phyloP scores from a whole-genome alignment of 2,113 vertebrate species.

The Rhea americana region DNA sequence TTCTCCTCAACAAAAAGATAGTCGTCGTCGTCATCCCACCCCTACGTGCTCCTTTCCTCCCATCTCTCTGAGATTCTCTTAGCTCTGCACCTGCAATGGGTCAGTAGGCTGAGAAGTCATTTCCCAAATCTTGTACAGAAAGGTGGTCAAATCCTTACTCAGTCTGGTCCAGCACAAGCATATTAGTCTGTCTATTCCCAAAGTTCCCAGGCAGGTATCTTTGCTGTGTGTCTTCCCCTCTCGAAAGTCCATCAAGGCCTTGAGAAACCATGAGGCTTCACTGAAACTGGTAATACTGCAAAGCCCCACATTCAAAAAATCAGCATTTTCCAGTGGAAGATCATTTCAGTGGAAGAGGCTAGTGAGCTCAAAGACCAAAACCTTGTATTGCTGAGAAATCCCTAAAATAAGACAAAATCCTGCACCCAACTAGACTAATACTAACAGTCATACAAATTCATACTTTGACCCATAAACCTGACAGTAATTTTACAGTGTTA shows the following conservation, averaged over 20 bases:
- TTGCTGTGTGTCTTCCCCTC: background rate
- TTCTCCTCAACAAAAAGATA: background rate
- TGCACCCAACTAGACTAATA: background rate
- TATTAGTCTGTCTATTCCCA: rapidly evolving
- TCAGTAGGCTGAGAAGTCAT: background rate
- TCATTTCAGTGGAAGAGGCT: background rate
- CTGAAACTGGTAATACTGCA: background rate
- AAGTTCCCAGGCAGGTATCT: background rate
- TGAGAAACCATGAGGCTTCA: background rate
- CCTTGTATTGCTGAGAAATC: background rate
- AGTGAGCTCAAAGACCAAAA: background rate
- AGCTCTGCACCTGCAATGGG: background rate
- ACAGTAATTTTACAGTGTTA: background rate
- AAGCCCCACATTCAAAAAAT: background rate
- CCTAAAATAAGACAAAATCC: background rate
- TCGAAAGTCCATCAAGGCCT: background rate
- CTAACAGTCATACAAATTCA: rapidly evolving
- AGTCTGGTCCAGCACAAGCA: background rate
- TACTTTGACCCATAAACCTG: background rate
- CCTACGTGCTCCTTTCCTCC: background rate
- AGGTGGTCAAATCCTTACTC: background rate
- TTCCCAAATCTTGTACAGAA: background rate
- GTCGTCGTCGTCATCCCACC: background rate
- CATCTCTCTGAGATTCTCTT: background rate
- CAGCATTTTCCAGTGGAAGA: background rate